Percentiles rank a stretch among this genome's conserved stretches.
Evolutionary conservation across 2,113 vertebrate species (phyloP).

Genomic region (Ptyas mucosa): DNA sequence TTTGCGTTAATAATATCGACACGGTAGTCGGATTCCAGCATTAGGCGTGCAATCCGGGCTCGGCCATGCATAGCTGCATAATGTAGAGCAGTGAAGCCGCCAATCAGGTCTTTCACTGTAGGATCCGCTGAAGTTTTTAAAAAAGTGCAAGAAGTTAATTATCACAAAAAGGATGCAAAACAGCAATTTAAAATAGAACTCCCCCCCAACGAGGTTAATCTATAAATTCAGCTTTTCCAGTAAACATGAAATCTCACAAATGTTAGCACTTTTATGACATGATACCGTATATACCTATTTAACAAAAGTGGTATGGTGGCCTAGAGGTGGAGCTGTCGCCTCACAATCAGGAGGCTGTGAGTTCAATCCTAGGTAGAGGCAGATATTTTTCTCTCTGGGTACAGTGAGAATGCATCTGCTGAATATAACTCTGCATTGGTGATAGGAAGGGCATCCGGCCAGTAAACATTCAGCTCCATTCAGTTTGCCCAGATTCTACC

Average conservation of each 20-base stretch:
- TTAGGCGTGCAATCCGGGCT: slow-evolving; percentile 91
- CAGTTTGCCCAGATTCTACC: too few relatives aligned
- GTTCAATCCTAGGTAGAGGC: too few relatives aligned
- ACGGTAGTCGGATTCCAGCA: slow-evolving; percentile 91
- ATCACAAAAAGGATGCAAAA: slow-evolving; percentile 32
- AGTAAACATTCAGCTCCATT: too few relatives aligned
- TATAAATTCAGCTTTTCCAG: neutral
- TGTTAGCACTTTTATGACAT: neutral
- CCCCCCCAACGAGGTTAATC: neutral
- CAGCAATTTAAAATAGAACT: neutral
- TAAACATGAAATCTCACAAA: neutral
- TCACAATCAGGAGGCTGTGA: too few relatives aligned
- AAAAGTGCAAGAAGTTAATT: slow-evolving; percentile 33
- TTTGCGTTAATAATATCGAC: slow-evolving; percentile 96
- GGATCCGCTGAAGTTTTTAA: slow-evolving; percentile 82
- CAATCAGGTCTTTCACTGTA: slow-evolving; percentile 96
- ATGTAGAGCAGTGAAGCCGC: slow-evolving; percentile 96
- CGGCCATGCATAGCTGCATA: slow-evolving; percentile 98
- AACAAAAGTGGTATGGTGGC: too few relatives aligned
- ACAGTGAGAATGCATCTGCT: too few relatives aligned
- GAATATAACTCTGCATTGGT: too few relatives aligned
- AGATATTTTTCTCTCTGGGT: too few relatives aligned
- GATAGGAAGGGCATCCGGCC: too few relatives aligned
- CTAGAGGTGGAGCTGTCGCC: too few relatives aligned
- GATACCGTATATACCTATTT: neutral